Conservation (phyloP, 2,113 vertebrate genomes). For the Crypturellus undulatus region DNA sequence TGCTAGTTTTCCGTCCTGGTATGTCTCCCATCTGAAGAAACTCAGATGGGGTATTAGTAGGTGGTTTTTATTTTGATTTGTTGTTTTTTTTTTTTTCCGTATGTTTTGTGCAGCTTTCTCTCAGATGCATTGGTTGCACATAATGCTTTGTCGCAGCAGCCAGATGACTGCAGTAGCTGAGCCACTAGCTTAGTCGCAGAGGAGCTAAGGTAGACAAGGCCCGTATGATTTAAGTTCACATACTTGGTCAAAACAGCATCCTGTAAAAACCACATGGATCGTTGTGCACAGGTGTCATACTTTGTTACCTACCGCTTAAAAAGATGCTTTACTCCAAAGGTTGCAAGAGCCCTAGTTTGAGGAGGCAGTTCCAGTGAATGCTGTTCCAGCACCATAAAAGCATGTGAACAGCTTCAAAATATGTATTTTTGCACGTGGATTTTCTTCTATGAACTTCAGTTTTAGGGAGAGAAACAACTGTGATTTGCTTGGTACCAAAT, state of each 20-base stretch:
- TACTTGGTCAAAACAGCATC: background rate
- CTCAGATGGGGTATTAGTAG: background rate
- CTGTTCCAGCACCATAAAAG: background rate
- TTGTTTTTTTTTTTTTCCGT: no score
- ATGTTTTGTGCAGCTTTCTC: background rate
- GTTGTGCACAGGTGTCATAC: background rate
- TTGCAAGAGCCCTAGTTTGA: background rate
- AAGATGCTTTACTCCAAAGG: background rate
- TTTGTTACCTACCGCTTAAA: background rate
- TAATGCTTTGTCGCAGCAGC: background rate
- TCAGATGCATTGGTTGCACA: background rate
- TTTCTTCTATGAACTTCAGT: constrained; percentile 60
- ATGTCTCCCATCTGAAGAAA: background rate
- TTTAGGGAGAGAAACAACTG: constrained; percentile 51
- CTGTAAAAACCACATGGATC: background rate
- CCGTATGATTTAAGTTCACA: background rate
- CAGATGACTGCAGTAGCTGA: background rate
- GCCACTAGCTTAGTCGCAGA: background rate
- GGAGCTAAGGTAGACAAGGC: background rate
- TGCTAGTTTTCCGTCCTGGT: background rate
- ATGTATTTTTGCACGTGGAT: constrained; percentile 13
- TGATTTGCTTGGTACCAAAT: constrained; percentile 45
- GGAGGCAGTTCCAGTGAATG: background rate
- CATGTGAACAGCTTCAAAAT: background rate
- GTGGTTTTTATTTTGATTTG: no score